Base-by-base conservation (phyloP, 2,113 vertebrate genomes). In the Nanorana parkeri region DNA sequence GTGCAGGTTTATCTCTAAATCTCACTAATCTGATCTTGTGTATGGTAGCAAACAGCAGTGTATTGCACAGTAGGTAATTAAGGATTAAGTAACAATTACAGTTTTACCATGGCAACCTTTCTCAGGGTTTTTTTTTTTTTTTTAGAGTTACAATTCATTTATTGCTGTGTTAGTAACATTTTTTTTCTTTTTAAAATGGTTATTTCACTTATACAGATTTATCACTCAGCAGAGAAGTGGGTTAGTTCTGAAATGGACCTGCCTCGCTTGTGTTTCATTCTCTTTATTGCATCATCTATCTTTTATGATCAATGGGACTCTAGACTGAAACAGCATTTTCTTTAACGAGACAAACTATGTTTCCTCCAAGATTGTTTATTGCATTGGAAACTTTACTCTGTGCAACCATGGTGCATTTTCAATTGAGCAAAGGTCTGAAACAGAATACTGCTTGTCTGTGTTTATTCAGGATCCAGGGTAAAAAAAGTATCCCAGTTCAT, bases 211-310 rank as follows among this genome's bases (percentile, higher is more conserved):
- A 85, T 84, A 89, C 28, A 36, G 20, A 74, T 71, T 41, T 51
- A 72, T 54, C 10, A 83, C 87, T 86, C 91, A 92, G 93, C 89
- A 91, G 89, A 92, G 82, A 93, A 89, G 90, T 85, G 84, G 84
- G 89, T 88, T 91, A 90, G 88, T 90, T 88, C 84, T 85, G 2
- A 0, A 88, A 88, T 84, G 87, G 87, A 87, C 87, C 87, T 91
- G 90, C 89, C 89, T 90, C 91, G 86, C 86, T 86, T 87, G 83
- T 88, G 88, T 90, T 90, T 93, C 89, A 88, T 90, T 94, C 92
- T 93, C 90, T 93, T 94, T 93, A 94, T 90, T 90, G 89, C 89
- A 89, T 90, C 90, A 92, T 93, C 88, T 91, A 92, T 94, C 90
- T 92, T 94, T 92, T 93, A 92, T 92, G 91, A 91, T 91, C 91